Evolutionary conservation across 2,797 vertebrate species (phyloP).

Genomic region (Sparus aurata): DNA sequence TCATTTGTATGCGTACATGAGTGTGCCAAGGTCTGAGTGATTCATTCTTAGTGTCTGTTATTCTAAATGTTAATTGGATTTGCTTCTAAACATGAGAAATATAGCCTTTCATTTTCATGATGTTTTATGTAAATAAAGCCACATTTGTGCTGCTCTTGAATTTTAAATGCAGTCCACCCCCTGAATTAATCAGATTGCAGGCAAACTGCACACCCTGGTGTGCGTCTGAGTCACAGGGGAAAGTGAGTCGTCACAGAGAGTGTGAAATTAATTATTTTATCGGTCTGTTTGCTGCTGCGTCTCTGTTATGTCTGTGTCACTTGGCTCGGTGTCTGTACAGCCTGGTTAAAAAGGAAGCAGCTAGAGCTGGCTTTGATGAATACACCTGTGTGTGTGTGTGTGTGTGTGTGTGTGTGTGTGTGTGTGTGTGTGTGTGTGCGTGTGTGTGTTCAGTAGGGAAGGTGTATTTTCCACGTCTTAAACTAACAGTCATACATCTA

Average conservation of each 20-base stretch:
- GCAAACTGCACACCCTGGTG: constrained; percentile 5
- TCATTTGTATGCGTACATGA: constrained; percentile 25
- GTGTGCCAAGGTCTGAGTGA: constrained; percentile 17
- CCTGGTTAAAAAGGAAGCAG: constrained; percentile 35
- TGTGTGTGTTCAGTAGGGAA: constrained; percentile 17
- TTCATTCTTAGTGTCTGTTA: constrained; percentile 15
- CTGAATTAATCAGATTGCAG: constrained; percentile 22
- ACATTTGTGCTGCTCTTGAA: constrained; percentile 16
- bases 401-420: constrained; percentile 19
- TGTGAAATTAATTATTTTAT: not conserved
- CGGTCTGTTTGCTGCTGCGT: constrained; percentile 14
- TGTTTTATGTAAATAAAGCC: not conserved
- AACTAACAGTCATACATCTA: constrained; percentile 20
- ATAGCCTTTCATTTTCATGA: not conserved
- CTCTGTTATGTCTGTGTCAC: constrained; percentile 33
- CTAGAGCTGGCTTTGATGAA: constrained; percentile 22
- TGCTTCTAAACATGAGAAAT: constrained; percentile 14
- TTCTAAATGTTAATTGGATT: constrained; percentile 20
- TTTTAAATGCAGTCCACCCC: constrained; percentile 18
- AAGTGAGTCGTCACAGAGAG: constrained; percentile 11
- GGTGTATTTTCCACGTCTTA: constrained; percentile 30
- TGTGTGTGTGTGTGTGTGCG: not conserved
- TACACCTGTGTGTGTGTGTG: constrained; percentile 29
- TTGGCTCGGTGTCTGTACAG: constrained; percentile 22
- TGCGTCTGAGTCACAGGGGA: constrained; percentile 7